Base-by-base conservation (phyloP, 2,113 vertebrate species). In the Sebastes schlegelii region DNA sequence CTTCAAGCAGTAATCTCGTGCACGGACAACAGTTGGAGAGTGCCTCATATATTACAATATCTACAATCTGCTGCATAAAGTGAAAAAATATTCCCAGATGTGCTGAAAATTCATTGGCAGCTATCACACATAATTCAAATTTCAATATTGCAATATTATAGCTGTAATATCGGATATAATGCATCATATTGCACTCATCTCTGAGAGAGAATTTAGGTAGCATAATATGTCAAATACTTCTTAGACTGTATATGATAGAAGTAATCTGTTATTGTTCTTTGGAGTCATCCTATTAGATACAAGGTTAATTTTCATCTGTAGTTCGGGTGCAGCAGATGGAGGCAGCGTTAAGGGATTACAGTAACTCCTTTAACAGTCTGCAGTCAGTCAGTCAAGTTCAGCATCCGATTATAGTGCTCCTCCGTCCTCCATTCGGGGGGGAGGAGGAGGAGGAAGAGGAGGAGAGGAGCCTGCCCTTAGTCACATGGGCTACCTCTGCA, bases 301-400 rank as follows among this genome's bases (percentile, higher is more conserved):
- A n/a, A 48, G 71, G 51, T 83, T 66, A 42, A 72, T 64, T 80
- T 65, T 71, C 4, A 75, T 76, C 43, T 74, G 54, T 55, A 60
- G 65, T 46, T 65, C 54, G 77, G 76, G 51, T 77, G 72, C 76
- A 90, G 82, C 91, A 94, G 89, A 92, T 94, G 90, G 89, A 82
- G 69, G 79, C 73, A 79, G 91, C 10, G 88, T 93, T 92, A 92
- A 82, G 54, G 87, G 93, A 95, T 95, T 95, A 95, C 83, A 85
- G 82, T 93, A 94, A 94, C 92, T 86, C 89, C 80, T 90, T 93
- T 84, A 91, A 80, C 88, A 68, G 88, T 80, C 84, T 87, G 89
- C 79, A 83, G 88, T 67, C 86, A 74, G 21, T 84, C 86, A 69
- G 74, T 88, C 81, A 73, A 85, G 89, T 86, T 85, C 26, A 60